These are phyloP conservation scores for Tetanocera ferruginea DNA, from an alignment of 2,888 invertebrate genomes.

Conservation along the genomic window DNA sequence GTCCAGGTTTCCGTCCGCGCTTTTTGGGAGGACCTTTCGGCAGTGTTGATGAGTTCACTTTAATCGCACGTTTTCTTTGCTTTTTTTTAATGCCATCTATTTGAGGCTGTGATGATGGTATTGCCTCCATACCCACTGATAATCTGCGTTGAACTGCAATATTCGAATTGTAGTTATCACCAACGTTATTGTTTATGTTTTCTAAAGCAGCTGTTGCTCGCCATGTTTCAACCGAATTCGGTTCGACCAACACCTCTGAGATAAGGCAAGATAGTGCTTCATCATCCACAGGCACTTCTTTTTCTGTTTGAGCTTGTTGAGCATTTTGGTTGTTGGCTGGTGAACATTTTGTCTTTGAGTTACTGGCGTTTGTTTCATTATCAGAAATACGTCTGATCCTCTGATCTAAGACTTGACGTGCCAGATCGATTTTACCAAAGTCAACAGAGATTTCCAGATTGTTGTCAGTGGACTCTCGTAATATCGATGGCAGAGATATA, in stretches of 20 bases:
- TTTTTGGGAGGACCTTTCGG: constrained; percentile 48
- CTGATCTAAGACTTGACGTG: constrained; percentile 34
- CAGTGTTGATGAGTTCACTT: constrained; percentile 2
- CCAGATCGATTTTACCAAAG: constrained; percentile 39
- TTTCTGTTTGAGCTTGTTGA: constrained; percentile 11
- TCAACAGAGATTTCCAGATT: constrained; percentile 17
- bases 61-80: constrained; percentile 27
- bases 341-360: background rate
- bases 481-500: background rate
- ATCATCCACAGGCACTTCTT: constrained; percentile 36
- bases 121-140: background rate
- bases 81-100: constrained; percentile 17
- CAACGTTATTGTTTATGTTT: constrained; percentile 46
- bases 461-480: background rate
- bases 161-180: constrained; percentile 42
- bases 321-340: constrained; percentile 1
- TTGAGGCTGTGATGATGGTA: constrained; percentile 25
- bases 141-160: background rate
- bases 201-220: constrained; percentile 46
- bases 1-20: constrained; percentile 51
- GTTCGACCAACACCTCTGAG: constrained; percentile 19
- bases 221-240: constrained; percentile 34
- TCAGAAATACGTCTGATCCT: background rate
- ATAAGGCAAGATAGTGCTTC: constrained; percentile 39
- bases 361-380: background rate